These are phyloP conservation scores for Cyclura pinguis DNA, from an alignment of 2,797 vertebrate species.

Conservation along the genomic window DNA sequence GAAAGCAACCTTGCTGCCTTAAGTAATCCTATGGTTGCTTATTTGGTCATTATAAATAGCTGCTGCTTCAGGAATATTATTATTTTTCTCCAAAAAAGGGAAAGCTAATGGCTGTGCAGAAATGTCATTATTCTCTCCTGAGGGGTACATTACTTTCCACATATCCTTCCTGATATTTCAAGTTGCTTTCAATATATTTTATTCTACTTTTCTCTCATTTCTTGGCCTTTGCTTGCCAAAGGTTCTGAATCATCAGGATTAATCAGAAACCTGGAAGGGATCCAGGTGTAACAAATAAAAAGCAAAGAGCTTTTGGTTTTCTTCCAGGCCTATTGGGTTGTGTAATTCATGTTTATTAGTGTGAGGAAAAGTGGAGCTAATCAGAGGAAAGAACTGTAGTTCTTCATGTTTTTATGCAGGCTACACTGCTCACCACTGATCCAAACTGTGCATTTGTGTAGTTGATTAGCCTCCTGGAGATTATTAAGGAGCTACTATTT, in stretches of 20 bases:
- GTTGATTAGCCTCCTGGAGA: background rate
- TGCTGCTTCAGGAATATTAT: slow-evolving; percentile 24
- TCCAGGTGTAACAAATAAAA: slow-evolving; percentile 66
- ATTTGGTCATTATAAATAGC: slow-evolving; percentile 61
- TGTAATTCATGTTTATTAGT: slow-evolving; percentile 71
- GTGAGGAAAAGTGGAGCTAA: slow-evolving; percentile 42
- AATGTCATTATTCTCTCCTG: slow-evolving; percentile 66
- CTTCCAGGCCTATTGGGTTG: slow-evolving; percentile 48
- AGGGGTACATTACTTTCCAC: slow-evolving; percentile 69
- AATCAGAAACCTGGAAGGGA: slow-evolving; percentile 63
- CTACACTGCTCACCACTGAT: slow-evolving; percentile 28
- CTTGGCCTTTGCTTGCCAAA: slow-evolving; percentile 56
- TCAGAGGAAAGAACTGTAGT: slow-evolving; percentile 10
- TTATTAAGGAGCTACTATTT: slow-evolving; percentile 7
- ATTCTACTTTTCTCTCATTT: slow-evolving; percentile 68
- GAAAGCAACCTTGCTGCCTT: slow-evolving; percentile 1
- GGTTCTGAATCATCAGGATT: slow-evolving; percentile 73
- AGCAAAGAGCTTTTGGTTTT: slow-evolving; percentile 47
- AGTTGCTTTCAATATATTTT: slow-evolving; percentile 72
- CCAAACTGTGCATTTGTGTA: slow-evolving; percentile 17
- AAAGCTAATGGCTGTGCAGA: slow-evolving; percentile 60
- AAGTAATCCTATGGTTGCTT: slow-evolving; percentile 66
- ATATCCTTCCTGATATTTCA: slow-evolving; percentile 70
- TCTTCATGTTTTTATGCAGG: slow-evolving; percentile 42
- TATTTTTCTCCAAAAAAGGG: background rate